These are phyloP conservation scores for Agrotis puta DNA, from an alignment of 2,888 invertebrate genomes.

Conservation along the genomic window DNA sequence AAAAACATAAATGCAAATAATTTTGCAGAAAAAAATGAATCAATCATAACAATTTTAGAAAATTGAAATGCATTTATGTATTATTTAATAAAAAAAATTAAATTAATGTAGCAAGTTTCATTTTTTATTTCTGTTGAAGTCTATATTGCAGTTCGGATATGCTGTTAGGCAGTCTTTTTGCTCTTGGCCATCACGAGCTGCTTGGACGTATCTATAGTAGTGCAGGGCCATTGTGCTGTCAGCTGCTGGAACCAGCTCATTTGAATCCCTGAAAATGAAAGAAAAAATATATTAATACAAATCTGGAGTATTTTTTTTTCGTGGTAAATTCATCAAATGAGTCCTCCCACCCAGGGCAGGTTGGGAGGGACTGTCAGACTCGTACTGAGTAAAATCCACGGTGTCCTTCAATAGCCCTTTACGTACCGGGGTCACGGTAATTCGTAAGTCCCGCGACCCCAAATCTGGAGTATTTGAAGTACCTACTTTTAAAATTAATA, in stretches of 20 bases:
- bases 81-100: neutral
- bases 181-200: conserved; percentile 96
- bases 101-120: conserved; percentile 23
- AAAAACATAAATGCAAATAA: neutral
- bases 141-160: conserved; percentile 93
- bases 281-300: neutral
- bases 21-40: neutral
- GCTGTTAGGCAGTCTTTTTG: conserved; percentile 93
- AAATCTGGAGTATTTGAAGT: too few relatives aligned
- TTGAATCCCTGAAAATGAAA: conserved; percentile 92
- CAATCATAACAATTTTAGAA: neutral
- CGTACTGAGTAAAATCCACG: too few relatives aligned
- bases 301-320: too few relatives aligned
- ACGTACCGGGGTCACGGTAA: too few relatives aligned
- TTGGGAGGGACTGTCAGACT: too few relatives aligned
- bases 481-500: too few relatives aligned
- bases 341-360: too few relatives aligned
- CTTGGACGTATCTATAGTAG: conserved; percentile 95
- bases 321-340: too few relatives aligned
- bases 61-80: neutral
- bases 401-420: too few relatives aligned
- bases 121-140: conserved; percentile 89
- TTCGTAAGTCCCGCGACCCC: too few relatives aligned
- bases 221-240: conserved; percentile 93
- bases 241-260: conserved; percentile 93